Conservation (phyloP, 1,140 invertebrate species). For the Plectrocnemia conspersa region DNA sequence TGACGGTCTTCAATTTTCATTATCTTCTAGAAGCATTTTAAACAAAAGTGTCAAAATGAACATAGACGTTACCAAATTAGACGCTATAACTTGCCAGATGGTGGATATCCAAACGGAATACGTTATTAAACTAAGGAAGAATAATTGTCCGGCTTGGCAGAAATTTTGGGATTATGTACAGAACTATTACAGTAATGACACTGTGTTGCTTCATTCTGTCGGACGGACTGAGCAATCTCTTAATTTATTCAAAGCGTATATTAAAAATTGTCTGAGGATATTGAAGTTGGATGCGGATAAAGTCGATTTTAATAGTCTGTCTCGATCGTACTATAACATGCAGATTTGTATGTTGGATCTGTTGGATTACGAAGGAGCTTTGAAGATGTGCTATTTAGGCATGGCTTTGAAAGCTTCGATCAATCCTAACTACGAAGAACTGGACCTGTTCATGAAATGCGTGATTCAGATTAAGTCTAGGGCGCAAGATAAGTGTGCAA, state of each 20-base stretch:
- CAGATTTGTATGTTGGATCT: slow-evolving; percentile 28
- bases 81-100: neutral
- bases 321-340: slow-evolving; percentile 28
- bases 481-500: slow-evolving; percentile 3
- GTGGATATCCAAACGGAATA: neutral
- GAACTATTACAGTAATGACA: slow-evolving; percentile 24
- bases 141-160: slow-evolving; percentile 25
- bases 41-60: neutral
- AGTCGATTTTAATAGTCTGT: slow-evolving; percentile 16
- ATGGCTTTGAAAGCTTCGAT: slow-evolving; percentile 13
- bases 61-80: neutral
- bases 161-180: slow-evolving; percentile 22
- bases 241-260: slow-evolving; percentile 15
- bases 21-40: neutral
- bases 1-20: slow-evolving; percentile 8
- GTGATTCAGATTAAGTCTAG: slow-evolving; percentile 26
- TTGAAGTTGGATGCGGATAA: slow-evolving; percentile 10
- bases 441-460: slow-evolving; percentile 12
- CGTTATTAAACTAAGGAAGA: neutral
- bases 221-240: slow-evolving; percentile 8
- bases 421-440: neutral
- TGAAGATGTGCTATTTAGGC: slow-evolving; percentile 26
- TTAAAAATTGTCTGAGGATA: slow-evolving; percentile 6
- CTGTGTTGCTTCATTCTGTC: slow-evolving; percentile 22
- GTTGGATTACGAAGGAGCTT: slow-evolving; percentile 12